Evolutionary conservation across 2,888 invertebrate species (phyloP).

Genomic region (Rotaria sp.): DNA sequence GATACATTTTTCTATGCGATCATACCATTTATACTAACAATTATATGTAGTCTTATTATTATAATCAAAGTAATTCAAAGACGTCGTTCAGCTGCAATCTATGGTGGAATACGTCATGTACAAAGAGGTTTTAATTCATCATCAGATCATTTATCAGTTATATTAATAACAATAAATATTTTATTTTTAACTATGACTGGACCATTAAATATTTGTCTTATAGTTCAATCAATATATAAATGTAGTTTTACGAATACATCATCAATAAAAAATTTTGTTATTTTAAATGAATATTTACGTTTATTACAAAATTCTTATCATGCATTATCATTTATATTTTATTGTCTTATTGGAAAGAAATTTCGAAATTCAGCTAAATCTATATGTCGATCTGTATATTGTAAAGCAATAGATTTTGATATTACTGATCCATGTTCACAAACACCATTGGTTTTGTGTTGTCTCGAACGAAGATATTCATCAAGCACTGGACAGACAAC

Average conservation of each 20-base stretch:
- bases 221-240: neutral
- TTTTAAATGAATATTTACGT: neutral
- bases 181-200: conserved; percentile 23
- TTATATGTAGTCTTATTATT: neutral
- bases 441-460: neutral
- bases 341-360: conserved; percentile 21
- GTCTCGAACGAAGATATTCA: neutral
- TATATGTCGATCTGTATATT: neutral
- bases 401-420: neutral
- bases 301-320: conserved; percentile 16
- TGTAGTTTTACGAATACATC: neutral
- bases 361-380: neutral
- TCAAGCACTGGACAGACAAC: neutral
- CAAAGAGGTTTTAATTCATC: neutral
- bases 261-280: neutral
- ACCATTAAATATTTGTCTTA: neutral
- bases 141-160: neutral
- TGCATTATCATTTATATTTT: conserved; percentile 14
- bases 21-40: neutral
- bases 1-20: neutral
- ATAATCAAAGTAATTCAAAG: neutral
- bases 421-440: neutral
- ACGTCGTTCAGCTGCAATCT: neutral
- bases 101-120: neutral
- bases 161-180: neutral